Evolutionary conservation across 2,888 invertebrate genomes (phyloP).

Genomic region (Cataglyphis altisquamis): DNA sequence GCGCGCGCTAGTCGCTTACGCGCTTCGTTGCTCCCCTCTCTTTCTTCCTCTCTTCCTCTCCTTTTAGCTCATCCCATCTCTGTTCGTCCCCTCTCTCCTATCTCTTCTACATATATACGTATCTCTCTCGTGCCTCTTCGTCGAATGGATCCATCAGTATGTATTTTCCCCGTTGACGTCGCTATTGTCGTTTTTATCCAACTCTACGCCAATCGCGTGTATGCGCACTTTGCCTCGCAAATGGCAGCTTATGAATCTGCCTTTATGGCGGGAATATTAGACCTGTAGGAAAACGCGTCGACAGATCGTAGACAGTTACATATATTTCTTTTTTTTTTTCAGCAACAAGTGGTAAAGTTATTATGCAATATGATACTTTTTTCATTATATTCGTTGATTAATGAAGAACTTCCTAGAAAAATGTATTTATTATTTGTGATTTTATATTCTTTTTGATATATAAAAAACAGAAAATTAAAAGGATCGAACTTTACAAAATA

Average conservation of each 20-base stretch:
- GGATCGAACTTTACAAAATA: not conserved
- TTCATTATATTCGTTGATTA: not conserved
- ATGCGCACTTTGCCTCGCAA: not conserved
- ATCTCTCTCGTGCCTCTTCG: not conserved
- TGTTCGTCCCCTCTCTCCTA: not conserved
- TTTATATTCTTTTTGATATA: not conserved
- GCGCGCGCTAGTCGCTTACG: slow-evolving; percentile 79
- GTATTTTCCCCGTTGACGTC: not conserved
- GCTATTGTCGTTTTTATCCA: not conserved
- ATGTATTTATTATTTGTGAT: not conserved
- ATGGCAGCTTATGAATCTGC: not conserved
- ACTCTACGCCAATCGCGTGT: slow-evolving; percentile 21
- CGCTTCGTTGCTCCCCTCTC: slow-evolving; percentile 65
- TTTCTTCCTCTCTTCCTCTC: slow-evolving; percentile 43
- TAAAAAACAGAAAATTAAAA: not conserved
- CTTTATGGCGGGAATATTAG: slow-evolving; percentile 16
- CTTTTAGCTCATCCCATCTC: slow-evolving; percentile 14
- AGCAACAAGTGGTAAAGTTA: slow-evolving; percentile 6
- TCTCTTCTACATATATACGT: not conserved
- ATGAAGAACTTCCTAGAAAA: not conserved
- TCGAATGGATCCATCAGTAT: not conserved
- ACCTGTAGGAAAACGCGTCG: not conserved
- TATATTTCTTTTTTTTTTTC: not conserved
- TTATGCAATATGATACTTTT: not conserved
- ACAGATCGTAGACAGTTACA: not conserved